Conservation (phyloP, 2,888 invertebrate species). For the Leucoma salicis region DNA sequence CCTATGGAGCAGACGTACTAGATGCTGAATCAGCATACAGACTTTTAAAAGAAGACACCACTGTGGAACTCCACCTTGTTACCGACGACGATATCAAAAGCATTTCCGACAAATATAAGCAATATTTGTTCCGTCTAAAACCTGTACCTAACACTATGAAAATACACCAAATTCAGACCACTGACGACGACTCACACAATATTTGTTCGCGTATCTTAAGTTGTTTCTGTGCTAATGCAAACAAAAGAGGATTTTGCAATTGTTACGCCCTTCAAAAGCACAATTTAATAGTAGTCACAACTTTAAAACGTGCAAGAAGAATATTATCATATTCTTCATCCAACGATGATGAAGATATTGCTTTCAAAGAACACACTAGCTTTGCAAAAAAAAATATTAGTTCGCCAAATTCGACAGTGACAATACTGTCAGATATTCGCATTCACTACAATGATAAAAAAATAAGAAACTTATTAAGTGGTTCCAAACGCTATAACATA, state of each 20-base stretch:
- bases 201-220: background rate
- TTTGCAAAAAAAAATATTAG: background rate
- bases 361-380: background rate
- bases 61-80: background rate
- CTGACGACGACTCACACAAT: background rate
- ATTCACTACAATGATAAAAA: background rate
- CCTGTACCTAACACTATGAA: background rate
- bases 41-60: background rate
- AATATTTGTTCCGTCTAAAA: background rate
- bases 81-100: background rate
- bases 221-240: background rate
- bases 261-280: background rate
- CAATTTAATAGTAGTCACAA: background rate
- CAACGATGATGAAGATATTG: background rate
- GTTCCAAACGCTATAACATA: background rate
- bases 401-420: background rate
- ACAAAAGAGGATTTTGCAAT: background rate
- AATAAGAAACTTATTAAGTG: background rate
- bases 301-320: background rate
- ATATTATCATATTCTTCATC: background rate
- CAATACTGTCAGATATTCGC: background rate
- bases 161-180: background rate
- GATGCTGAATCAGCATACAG: background rate
- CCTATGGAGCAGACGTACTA: background rate
- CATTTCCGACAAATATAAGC: background rate